A percentile compares a stretch with the other conserved stretches of the same genome.
These are phyloP conservation scores for Heterotis niloticus DNA, from an alignment of 2,113 vertebrate species.

Conservation along the genomic window DNA sequence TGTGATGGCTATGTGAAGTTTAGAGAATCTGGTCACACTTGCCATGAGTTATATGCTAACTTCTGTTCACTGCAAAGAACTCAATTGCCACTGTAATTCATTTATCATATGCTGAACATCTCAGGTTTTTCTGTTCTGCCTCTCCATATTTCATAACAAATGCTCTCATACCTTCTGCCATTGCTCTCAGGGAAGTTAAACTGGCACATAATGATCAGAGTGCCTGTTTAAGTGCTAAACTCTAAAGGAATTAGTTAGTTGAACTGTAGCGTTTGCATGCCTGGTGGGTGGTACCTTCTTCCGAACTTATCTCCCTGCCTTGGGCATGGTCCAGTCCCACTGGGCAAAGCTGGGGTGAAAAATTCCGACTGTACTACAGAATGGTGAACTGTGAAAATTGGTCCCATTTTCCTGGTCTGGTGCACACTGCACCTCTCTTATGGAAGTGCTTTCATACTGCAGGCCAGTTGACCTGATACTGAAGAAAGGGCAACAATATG, in stretches of 20 bases:
- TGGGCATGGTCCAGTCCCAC: not conserved
- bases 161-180: constrained; percentile 1
- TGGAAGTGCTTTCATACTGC: not conserved
- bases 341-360: not conserved
- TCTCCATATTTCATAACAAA: constrained; percentile 36
- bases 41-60: not conserved
- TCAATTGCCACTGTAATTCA: constrained; percentile 25
- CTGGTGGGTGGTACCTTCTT: not conserved
- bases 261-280: not conserved
- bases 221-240: constrained; percentile 2
- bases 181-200: constrained; percentile 22
- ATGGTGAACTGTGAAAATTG: not conserved
- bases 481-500: not conserved
- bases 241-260: constrained; percentile 3
- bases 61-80: not conserved
- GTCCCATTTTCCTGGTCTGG: not conserved
- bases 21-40: not conserved
- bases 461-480: not conserved
- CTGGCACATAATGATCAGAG: not conserved
- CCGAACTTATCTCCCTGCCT: not conserved
- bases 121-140: constrained; percentile 24
- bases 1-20: not conserved
- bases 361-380: not conserved
- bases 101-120: constrained; percentile 43
- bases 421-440: not conserved